Evolutionary conservation across 2,113 vertebrate genomes (phyloP).

Genomic region (Aleadryas rufinucha): DNA sequence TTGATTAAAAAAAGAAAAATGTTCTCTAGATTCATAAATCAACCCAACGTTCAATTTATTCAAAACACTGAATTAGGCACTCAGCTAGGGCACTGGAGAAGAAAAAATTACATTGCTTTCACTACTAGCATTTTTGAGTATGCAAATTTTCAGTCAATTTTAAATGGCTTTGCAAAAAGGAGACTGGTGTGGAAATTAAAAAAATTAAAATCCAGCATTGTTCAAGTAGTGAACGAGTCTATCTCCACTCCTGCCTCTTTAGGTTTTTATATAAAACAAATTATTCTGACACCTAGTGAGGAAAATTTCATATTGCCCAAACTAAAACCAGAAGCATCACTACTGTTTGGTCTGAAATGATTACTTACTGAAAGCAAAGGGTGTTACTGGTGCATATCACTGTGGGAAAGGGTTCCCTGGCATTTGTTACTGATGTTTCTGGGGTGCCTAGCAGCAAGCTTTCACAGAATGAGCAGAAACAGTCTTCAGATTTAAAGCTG

Average conservation of each 20-base stretch:
- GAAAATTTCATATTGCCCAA: neutral
- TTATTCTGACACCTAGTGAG: neutral
- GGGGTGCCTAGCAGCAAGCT: accelerated
- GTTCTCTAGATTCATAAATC: neutral
- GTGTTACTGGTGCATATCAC: neutral
- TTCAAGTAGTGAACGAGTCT: neutral
- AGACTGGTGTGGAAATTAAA: neutral
- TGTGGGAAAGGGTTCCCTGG: neutral
- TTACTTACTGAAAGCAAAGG: neutral
- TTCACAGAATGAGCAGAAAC: neutral
- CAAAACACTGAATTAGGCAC: neutral
- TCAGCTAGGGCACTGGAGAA: neutral
- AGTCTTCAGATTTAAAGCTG: neutral
- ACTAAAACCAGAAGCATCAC: neutral
- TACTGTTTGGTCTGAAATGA: neutral
- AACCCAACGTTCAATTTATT: neutral
- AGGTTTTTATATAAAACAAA: neutral
- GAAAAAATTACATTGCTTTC: neutral
- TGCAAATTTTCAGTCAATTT: neutral
- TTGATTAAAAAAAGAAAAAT: neutral
- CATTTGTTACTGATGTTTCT: neutral
- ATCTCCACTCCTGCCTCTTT: neutral
- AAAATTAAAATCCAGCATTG: neutral
- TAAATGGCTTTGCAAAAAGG: neutral
- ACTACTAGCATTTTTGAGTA: constrained; percentile 5